These are phyloP conservation scores for Embiotoca jacksoni DNA, from an alignment of 2,113 vertebrate species.

Conservation along the genomic window DNA sequence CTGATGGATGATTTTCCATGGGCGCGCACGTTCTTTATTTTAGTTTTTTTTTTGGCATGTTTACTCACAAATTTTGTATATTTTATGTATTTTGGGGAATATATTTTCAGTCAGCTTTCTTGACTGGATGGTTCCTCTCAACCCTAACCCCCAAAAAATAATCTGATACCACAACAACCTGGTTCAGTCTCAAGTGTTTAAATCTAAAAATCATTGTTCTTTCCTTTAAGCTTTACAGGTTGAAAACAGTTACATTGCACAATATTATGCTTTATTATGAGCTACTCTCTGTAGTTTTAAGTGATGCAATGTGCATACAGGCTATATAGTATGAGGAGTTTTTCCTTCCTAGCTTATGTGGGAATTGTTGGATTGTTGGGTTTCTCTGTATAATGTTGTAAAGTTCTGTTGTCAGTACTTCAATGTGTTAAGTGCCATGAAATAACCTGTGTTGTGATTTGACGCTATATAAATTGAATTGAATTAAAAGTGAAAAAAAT, in stretches of 20 bases:
- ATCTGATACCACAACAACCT: constrained; percentile 7
- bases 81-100: constrained; percentile 2
- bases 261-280: neutral
- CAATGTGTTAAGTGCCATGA: too few species aligned
- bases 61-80: neutral
- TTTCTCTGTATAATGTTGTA: too few species aligned
- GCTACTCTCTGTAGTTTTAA: neutral
- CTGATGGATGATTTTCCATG: constrained; percentile 31
- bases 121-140: neutral
- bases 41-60: constrained; percentile 1
- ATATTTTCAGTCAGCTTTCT: constrained; percentile 4
- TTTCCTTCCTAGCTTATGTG: too few species aligned
- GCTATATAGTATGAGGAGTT: too few species aligned
- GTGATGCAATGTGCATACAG: too few species aligned
- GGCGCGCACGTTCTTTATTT: constrained; percentile 5
- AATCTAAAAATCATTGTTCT: neutral
- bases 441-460: too few species aligned
- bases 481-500: too few species aligned
- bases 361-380: too few species aligned
- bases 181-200: neutral
- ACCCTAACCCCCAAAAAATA: neutral
- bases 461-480: too few species aligned
- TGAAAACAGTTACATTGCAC: neutral
- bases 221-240: neutral
- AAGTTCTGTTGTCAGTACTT: too few species aligned